A percentile compares a stretch with the other conserved stretches of the same genome.
Conservation (phyloP, 2,888 invertebrate genomes). For the Hirtodrosophila histrioides region DNA sequence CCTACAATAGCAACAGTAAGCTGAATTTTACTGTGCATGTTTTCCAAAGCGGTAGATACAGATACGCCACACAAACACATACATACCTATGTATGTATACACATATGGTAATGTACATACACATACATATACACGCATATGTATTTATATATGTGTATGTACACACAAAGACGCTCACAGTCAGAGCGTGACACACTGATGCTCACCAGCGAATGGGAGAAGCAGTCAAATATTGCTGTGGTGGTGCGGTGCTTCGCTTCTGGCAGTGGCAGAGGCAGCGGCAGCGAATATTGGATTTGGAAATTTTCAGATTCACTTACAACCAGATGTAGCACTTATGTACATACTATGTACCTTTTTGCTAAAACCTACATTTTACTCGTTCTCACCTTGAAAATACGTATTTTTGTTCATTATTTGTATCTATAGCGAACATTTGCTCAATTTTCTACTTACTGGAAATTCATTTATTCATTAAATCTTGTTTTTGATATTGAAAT, state of each 20-base stretch:
- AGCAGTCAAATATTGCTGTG: slow-evolving; percentile 24
- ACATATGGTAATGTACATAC: background rate
- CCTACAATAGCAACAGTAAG: slow-evolving; percentile 43
- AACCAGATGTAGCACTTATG: background rate
- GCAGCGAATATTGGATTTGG: slow-evolving; percentile 23
- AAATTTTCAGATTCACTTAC: slow-evolving; percentile 32
- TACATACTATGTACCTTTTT: background rate
- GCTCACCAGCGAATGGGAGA: slow-evolving; percentile 40
- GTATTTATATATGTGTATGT: background rate
- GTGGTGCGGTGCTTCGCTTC: slow-evolving; percentile 11
- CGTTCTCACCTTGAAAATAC: background rate
- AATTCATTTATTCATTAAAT: no score
- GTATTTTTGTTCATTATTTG: no score
- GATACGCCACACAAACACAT: background rate
- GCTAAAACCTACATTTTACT: background rate
- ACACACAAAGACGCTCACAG: no score
- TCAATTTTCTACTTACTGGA: no score
- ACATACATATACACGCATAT: slow-evolving; percentile 12
- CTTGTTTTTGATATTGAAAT: no score
- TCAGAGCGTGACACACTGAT: slow-evolving; percentile 45
- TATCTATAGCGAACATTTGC: no score
- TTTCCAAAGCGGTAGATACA: slow-evolving; percentile 34
- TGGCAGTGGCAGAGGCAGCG: slow-evolving; percentile 12
- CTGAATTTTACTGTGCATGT: slow-evolving; percentile 17
- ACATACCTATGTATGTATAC: background rate